Conservation (phyloP, 1,140 invertebrate species). For the Bombus soroeensis region DNA sequence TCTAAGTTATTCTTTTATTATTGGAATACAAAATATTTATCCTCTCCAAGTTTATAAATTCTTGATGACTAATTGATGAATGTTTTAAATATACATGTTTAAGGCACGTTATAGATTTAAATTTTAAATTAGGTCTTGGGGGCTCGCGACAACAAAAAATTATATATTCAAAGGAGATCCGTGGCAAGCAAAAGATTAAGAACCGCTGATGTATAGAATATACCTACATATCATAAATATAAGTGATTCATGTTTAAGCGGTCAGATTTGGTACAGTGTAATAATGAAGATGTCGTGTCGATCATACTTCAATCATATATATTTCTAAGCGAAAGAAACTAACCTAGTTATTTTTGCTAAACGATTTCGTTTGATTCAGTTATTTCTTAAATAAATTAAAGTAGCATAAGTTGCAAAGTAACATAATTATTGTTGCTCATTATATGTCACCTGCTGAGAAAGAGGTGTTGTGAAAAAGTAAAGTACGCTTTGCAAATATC, state of each 20-base stretch:
- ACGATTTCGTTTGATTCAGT: neutral
- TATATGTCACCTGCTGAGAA: neutral
- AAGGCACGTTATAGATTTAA: too few species aligned
- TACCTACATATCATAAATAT: neutral
- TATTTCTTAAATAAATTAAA: neutral
- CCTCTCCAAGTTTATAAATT: too few species aligned
- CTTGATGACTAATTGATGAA: too few species aligned
- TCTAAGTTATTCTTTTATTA: too few species aligned
- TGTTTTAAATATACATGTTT: too few species aligned
- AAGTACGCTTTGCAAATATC: neutral
- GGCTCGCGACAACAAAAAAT: too few species aligned
- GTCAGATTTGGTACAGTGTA: neutral
- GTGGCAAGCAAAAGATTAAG: too few species aligned
- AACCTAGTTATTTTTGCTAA: neutral
- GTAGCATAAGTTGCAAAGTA: neutral
- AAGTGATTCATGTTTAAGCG: neutral
- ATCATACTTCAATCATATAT: neutral
- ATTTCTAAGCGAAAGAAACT: neutral
- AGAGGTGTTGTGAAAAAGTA: neutral
- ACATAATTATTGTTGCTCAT: neutral
- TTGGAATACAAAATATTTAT: too few species aligned
- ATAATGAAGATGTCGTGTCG: neutral
- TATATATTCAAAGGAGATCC: too few species aligned
- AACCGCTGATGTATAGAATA: too few species aligned
- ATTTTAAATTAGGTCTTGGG: too few species aligned